Evolutionary conservation across 2,797 vertebrate genomes (phyloP).

Genomic region (Spinus pinus): DNA sequence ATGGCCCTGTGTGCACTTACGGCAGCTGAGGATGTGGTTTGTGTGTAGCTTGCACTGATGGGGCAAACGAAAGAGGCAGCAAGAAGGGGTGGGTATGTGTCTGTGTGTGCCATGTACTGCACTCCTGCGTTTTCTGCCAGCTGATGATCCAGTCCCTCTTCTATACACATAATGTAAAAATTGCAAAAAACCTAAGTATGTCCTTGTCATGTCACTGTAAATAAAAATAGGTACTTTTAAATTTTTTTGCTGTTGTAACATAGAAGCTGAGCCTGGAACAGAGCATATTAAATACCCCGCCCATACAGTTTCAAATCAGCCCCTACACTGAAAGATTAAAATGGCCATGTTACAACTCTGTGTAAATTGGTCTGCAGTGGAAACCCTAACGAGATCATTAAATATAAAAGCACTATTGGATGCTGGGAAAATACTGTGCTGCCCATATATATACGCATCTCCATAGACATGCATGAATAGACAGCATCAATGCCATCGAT

Average conservation of each 20-base stretch:
- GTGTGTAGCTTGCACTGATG: neutral
- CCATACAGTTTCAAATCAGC: neutral
- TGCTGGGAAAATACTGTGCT: constrained; percentile 5
- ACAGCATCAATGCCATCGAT: neutral
- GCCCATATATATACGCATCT: neutral
- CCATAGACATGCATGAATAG: neutral
- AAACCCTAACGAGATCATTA: constrained; percentile 45
- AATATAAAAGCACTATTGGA: neutral
- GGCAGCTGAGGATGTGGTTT: constrained; percentile 7
- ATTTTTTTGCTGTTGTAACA: neutral
- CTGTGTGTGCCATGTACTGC: rapidly evolving
- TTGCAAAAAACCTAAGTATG: neutral
- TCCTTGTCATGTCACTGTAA: neutral
- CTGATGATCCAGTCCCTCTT: neutral
- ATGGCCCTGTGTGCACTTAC: neutral
- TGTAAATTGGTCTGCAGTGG: constrained; percentile 17
- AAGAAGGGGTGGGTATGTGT: neutral
- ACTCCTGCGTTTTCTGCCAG: neutral
- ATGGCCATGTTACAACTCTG: neutral
- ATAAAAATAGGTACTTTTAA: neutral
- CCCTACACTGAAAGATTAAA: neutral
- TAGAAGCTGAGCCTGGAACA: neutral
- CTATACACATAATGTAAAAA: neutral
- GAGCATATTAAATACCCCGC: neutral
- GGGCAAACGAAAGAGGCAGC: neutral